Base-by-base conservation (phyloP, 2,797 vertebrate species). In the Melanogrammus aeglefinus region DNA sequence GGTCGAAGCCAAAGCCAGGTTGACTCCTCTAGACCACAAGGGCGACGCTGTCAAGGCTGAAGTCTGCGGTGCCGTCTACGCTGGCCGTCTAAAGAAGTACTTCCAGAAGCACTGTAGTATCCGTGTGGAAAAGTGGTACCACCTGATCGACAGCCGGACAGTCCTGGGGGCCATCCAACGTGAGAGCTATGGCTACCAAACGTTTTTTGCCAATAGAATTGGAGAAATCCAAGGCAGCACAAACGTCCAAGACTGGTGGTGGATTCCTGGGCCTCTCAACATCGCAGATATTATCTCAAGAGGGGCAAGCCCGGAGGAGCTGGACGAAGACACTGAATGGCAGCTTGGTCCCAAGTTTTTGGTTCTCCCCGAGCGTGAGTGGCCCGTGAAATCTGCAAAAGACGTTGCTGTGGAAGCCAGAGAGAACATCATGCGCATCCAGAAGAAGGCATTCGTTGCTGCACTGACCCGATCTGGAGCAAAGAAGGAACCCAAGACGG, bases 71-170 rank as follows among this genome's bases (percentile, higher is more conserved):
- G 81, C 80, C 4, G 77, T 81, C 29, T 81, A 79, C 16, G 44
- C 80, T 6, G 38, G 21, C 3, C 39, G 44, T 3, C 72, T 84
- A 0, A 84, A 36, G 16, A 83, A 4, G 3, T 73, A 80, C n/a
- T 41, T 81, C 39, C 31, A 76, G 2, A 83, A 76, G 72, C 77
- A 81, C 14, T 51, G 79, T 27, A 24, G 3, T 27, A 76, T 80
- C 0, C 2, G 75, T 0, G 72, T 85, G 1, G 36, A 18, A 0
- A 41, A 1, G 0, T 85, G 81, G 78, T n/a, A 75, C 14, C 79
- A 80, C 14, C 29, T 80, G 0, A 29, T 85, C 0, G 75, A 80
- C 6, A 85, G 80, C 29, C 78, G 82, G n/a, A 81, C 80, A 18
- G 47, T 81, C 6, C 39, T 84, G 0, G 77, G 66, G 63, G 82